A percentile compares a stretch with the other conserved stretches of the same genome.
Evolutionary conservation across 2,113 vertebrate genomes (phyloP).

Genomic region (Percina caprodes): DNA sequence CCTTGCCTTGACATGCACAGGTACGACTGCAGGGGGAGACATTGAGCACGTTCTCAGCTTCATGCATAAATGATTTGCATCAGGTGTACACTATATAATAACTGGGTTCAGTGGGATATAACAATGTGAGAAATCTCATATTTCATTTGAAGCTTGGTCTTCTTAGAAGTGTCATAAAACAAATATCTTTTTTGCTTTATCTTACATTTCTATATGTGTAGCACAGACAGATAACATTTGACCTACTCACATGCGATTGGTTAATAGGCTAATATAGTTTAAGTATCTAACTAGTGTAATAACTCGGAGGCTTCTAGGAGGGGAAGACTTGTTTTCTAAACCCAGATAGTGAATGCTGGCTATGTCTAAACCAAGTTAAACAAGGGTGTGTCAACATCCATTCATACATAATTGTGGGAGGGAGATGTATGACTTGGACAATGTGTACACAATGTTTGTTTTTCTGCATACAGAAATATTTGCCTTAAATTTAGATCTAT

Average conservation of each 20-base stretch:
- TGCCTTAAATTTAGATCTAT: neutral
- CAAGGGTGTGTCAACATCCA: neutral
- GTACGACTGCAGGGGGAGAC: conserved; percentile 89
- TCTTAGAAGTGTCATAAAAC: neutral
- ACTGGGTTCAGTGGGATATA: neutral
- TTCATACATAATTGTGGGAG: neutral
- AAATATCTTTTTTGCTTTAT: neutral
- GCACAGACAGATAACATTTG: neutral
- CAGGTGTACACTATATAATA: neutral
- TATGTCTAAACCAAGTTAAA: conserved; percentile 9
- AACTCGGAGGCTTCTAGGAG: neutral
- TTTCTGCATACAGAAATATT: neutral
- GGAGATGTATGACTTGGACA: neutral
- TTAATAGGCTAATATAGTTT: neutral
- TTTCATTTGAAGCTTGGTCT: conserved; percentile 18
- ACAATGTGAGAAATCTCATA: neutral
- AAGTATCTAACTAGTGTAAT: neutral
- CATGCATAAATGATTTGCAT: conserved; percentile 3
- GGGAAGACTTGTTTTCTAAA: neutral
- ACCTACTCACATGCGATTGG: neutral
- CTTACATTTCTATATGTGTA: neutral
- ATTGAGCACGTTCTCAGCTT: conserved; percentile 37
- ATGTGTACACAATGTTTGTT: neutral
- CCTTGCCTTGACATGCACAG: conserved; percentile 98
- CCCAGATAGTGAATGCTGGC: neutral